Evolutionary conservation across 2,888 invertebrate genomes (phyloP).

Genomic region (Helicoverpa assulta): DNA sequence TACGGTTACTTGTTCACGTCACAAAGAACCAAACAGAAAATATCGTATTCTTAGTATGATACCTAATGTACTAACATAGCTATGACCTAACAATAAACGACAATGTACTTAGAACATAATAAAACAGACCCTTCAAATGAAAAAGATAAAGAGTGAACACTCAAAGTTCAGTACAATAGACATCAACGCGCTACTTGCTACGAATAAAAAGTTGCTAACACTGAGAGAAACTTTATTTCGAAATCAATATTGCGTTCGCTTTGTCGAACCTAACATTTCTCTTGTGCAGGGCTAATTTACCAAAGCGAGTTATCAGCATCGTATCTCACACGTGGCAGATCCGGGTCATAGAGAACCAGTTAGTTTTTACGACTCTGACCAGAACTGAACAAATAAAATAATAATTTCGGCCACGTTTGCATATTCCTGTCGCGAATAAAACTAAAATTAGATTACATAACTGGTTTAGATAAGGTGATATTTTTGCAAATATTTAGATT

Average conservation of each 20-base stretch:
- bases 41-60: neutral
- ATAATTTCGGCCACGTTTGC: conserved; percentile 55
- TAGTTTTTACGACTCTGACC: conserved; percentile 71
- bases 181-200: conserved; percentile 78
- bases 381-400: conserved; percentile 61
- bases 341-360: conserved; percentile 85
- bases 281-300: conserved; percentile 29
- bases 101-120: neutral
- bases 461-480: conserved; percentile 34
- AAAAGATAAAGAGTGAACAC: neutral
- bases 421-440: conserved; percentile 61
- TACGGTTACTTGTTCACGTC: neutral
- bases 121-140: neutral
- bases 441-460: conserved; percentile 49
- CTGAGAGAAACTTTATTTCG: conserved; percentile 22
- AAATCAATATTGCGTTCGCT: conserved; percentile 15
- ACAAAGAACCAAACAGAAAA: neutral
- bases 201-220: conserved; percentile 34
- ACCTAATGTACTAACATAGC: too few species aligned
- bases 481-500: conserved; percentile 38
- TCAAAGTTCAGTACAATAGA: conserved; percentile 74
- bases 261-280: conserved; percentile 17
- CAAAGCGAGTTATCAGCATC: conserved; percentile 34
- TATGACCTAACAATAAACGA: neutral
- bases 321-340: conserved; percentile 75